Evolutionary conservation across 1,140 invertebrate genomes (phyloP).

Genomic region (Drosophila burlai): DNA sequence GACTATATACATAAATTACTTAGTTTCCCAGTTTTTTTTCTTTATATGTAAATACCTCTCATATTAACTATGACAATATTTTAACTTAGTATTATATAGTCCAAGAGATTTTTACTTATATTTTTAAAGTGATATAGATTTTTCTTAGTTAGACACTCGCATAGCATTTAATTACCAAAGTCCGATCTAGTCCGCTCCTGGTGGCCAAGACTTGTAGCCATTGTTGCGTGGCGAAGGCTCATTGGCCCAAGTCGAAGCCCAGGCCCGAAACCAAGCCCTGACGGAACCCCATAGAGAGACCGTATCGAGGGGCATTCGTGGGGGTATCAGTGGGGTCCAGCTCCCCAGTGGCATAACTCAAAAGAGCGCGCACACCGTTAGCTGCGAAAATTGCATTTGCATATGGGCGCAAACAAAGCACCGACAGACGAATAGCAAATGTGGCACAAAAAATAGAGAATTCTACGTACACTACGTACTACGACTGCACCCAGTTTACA

Average conservation of each 20-base stretch:
- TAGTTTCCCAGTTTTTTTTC: too few species aligned
- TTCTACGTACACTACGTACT: not conserved
- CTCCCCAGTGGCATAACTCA: slow-evolving; percentile 70
- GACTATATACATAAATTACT: too few species aligned
- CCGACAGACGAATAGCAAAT: slow-evolving; percentile 53
- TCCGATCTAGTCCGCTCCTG: slow-evolving; percentile 36
- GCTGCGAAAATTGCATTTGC: slow-evolving; percentile 81
- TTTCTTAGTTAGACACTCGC: not conserved
- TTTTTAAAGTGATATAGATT: not conserved
- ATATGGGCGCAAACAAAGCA: slow-evolving; percentile 76
- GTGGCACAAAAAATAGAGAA: slow-evolving; percentile 32
- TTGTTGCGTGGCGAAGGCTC: slow-evolving; percentile 79
- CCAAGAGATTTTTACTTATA: not conserved
- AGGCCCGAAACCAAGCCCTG: slow-evolving; percentile 1
- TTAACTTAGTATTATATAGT: too few species aligned
- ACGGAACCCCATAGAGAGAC: not conserved
- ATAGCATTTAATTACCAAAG: not conserved
- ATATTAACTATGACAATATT: too few species aligned
- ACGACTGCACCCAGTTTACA: slow-evolving; percentile 68
- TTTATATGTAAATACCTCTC: too few species aligned
- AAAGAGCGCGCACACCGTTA: slow-evolving; percentile 83
- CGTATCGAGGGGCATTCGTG: not conserved
- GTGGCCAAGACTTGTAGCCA: slow-evolving; percentile 48
- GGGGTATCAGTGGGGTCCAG: slow-evolving; percentile 5
- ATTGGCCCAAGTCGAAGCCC: slow-evolving; percentile 64